These are phyloP conservation scores for Sebastes steindachneri DNA, from an alignment of 2,797 vertebrate species.

Conservation along the genomic window DNA sequence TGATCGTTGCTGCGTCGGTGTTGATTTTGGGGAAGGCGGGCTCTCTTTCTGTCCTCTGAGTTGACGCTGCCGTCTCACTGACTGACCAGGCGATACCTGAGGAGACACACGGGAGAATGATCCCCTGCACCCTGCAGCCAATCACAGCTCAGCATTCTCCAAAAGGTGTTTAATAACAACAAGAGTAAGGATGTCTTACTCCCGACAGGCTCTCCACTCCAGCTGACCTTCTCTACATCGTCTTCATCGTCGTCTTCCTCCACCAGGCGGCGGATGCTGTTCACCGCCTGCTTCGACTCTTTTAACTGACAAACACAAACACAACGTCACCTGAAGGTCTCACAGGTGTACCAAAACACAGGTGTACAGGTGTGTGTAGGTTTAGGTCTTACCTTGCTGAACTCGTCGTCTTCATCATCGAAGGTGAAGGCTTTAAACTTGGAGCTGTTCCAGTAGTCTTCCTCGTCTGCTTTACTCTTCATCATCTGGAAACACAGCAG, in stretches of 20 bases:
- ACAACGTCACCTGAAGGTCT: neutral
- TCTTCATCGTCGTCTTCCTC: slow-evolving; percentile 86
- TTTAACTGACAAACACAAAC: slow-evolving; percentile 84
- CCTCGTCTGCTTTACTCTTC: slow-evolving; percentile 90
- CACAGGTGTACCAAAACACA: neutral
- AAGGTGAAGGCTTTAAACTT: slow-evolving; percentile 95
- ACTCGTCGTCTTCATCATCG: slow-evolving; percentile 94
- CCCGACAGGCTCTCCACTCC: slow-evolving; percentile 94
- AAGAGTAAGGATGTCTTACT: slow-evolving; percentile 83
- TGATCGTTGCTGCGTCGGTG: slow-evolving; percentile 75
- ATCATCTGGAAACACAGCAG: slow-evolving; percentile 81
- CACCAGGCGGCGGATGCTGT: slow-evolving; percentile 87
- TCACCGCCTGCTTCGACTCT: slow-evolving; percentile 92
- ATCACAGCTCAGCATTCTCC: neutral
- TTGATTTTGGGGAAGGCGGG: slow-evolving; percentile 82
- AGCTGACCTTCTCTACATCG: slow-evolving; percentile 92
- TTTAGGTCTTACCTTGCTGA: slow-evolving; percentile 83
- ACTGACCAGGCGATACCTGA: slow-evolving; percentile 97
- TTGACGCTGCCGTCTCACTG: slow-evolving; percentile 90
- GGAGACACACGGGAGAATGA: neutral
- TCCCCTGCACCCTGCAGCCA: neutral
- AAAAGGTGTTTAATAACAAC: neutral
- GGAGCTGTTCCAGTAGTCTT: slow-evolving; percentile 96
- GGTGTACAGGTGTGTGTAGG: neutral
- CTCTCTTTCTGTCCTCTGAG: slow-evolving; percentile 78